Evolutionary conservation across 1,140 invertebrate genomes (phyloP).

Genomic region (Campoletis sonorensis): DNA sequence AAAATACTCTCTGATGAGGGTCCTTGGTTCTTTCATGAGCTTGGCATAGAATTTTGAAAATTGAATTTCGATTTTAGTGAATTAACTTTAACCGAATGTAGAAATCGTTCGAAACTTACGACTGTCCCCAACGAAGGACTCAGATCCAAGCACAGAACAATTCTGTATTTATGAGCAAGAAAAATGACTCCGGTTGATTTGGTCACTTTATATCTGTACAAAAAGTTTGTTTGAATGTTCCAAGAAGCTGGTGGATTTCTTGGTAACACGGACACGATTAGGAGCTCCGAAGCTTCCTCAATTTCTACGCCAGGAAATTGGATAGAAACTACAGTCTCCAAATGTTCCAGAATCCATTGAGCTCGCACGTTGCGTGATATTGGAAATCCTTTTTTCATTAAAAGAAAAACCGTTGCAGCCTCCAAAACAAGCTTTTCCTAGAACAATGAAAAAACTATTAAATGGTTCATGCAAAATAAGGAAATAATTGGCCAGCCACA

Average conservation of each 20-base stretch:
- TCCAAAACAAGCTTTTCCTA: constrained; percentile 76
- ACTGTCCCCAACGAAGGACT: constrained; percentile 87
- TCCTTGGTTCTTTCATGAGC: constrained; percentile 18
- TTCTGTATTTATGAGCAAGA: constrained; percentile 80
- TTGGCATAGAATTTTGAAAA: constrained; percentile 15
- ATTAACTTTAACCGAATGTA: neutral
- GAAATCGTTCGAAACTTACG: constrained; percentile 68
- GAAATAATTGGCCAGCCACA: too few relatives aligned
- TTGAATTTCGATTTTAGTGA: neutral
- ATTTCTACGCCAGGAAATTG: constrained; percentile 67
- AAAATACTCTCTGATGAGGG: neutral
- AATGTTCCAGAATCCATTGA: constrained; percentile 85
- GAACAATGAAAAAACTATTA: neutral
- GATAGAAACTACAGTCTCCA: constrained; percentile 81
- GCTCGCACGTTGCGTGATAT: constrained; percentile 86
- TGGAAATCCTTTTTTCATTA: constrained; percentile 86
- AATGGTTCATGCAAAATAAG: neutral
- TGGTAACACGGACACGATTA: constrained; percentile 82
- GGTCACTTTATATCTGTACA: constrained; percentile 77
- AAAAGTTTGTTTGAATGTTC: constrained; percentile 76
- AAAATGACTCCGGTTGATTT: constrained; percentile 76
- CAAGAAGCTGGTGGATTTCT: constrained; percentile 75
- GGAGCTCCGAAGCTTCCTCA: constrained; percentile 77
- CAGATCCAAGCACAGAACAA: constrained; percentile 88
- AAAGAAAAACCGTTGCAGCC: constrained; percentile 82